These are phyloP conservation scores for Achatina immaculata DNA, from an alignment of 1,140 invertebrate genomes.

Conservation along the genomic window DNA sequence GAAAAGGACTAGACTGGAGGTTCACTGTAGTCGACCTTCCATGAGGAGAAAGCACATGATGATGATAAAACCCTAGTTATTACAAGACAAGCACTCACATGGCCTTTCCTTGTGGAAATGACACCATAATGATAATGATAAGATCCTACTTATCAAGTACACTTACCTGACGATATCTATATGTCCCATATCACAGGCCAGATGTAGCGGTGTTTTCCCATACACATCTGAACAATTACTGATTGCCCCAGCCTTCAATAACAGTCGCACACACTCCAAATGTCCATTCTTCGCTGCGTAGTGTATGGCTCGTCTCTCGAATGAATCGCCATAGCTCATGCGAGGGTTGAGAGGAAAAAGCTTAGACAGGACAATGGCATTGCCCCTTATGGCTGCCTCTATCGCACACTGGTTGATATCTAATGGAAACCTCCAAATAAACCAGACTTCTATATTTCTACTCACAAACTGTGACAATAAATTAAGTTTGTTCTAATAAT, in stretches of 20 bases:
- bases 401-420: conserved; percentile 25
- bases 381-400: conserved; percentile 7
- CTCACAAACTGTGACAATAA: neutral
- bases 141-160: neutral
- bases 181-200: conserved; percentile 26
- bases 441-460: neutral
- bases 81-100: no score
- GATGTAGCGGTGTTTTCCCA: conserved; percentile 21
- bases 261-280: conserved; percentile 20
- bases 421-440: conserved; percentile 20
- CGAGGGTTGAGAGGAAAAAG: conserved; percentile 21
- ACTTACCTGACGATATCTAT: conserved; percentile 29
- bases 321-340: conserved; percentile 13
- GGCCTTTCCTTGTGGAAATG: no score
- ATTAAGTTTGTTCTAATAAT: neutral
- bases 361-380: conserved; percentile 9
- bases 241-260: conserved; percentile 32
- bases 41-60: no score
- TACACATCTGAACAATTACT: conserved; percentile 26
- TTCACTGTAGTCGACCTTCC: no score
- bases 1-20: neutral
- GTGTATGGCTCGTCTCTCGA: conserved; percentile 27
- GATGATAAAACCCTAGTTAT: no score
- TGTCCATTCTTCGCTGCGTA: conserved; percentile 37
- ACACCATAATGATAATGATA: neutral